Percentiles rank a stretch among this genome's conserved stretches.
Evolutionary conservation across 2,113 vertebrate genomes (phyloP).

Genomic region (Heptranchias perlo): DNA sequence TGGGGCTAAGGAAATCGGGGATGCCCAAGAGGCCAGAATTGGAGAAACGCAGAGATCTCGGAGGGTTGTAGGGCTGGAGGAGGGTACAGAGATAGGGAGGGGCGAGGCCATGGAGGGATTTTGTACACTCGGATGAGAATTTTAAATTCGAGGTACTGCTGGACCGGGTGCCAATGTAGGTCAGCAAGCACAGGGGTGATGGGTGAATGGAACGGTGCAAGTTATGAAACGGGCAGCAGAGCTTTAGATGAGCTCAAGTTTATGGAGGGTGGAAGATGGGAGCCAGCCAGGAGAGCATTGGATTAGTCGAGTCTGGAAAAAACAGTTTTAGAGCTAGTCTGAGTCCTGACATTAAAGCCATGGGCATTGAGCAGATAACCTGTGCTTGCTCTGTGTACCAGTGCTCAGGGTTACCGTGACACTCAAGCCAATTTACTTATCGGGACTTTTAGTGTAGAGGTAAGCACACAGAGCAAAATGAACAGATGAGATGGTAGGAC

Average conservation of each 20-base stretch:
- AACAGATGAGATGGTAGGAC: neutral
- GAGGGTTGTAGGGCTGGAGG: neutral
- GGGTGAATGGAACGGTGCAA: neutral
- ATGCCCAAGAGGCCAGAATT: neutral
- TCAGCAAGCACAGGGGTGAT: neutral
- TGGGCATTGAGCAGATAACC: neutral
- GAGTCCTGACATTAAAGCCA: neutral
- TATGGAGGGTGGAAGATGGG: neutral
- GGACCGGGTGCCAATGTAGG: no score
- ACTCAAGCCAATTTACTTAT: neutral
- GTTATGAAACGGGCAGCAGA: neutral
- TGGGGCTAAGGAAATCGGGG: no score
- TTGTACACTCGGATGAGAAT: neutral
- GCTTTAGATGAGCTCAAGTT: neutral
- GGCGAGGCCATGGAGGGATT: neutral
- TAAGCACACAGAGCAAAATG: neutral
- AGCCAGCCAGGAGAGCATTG: neutral
- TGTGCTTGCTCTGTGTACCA: neutral
- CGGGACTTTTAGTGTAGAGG: no score
- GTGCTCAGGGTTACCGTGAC: neutral
- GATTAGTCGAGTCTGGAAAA: neutral
- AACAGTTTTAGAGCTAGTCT: neutral
- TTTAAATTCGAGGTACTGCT: neutral
- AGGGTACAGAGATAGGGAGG: neutral
- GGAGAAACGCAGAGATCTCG: neutral